Conservation (phyloP, 2,888 invertebrate species). For the Hypena proboscidalis region DNA sequence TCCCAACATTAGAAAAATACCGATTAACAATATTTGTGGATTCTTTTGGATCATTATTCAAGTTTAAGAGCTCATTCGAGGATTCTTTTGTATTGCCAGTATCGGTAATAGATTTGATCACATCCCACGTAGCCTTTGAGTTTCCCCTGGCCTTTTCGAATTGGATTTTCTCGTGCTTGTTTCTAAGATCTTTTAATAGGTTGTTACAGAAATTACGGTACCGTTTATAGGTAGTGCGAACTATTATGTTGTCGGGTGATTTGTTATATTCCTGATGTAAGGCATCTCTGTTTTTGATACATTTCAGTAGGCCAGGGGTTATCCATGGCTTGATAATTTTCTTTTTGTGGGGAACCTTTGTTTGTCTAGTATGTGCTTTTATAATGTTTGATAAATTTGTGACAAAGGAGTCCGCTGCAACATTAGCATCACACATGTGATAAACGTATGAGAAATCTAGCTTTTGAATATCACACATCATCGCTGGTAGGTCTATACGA, state of each 20-base stretch:
- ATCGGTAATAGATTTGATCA: neutral
- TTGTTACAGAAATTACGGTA: no score
- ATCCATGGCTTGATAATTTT: no score
- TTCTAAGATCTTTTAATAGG: neutral
- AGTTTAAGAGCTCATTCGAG: neutral
- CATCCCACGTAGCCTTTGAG: neutral
- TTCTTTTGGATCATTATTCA: neutral
- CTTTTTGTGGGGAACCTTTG: neutral
- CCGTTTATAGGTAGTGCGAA: neutral
- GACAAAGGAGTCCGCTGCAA: neutral
- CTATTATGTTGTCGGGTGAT: neutral
- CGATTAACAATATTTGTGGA: neutral
- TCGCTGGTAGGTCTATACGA: neutral
- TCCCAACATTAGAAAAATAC: neutral
- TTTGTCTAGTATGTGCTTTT: neutral
- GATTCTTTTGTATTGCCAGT: neutral
- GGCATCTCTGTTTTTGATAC: neutral
- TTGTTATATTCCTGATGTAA: neutral
- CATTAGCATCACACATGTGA: neutral
- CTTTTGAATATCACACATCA: neutral
- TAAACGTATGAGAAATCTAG: neutral
- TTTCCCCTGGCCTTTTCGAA: neutral
- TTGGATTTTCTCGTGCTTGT: no score
- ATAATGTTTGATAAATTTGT: neutral
- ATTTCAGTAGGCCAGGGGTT: no score